Conservation (phyloP, 2,888 invertebrate species). For the Smittia sp. region DNA sequence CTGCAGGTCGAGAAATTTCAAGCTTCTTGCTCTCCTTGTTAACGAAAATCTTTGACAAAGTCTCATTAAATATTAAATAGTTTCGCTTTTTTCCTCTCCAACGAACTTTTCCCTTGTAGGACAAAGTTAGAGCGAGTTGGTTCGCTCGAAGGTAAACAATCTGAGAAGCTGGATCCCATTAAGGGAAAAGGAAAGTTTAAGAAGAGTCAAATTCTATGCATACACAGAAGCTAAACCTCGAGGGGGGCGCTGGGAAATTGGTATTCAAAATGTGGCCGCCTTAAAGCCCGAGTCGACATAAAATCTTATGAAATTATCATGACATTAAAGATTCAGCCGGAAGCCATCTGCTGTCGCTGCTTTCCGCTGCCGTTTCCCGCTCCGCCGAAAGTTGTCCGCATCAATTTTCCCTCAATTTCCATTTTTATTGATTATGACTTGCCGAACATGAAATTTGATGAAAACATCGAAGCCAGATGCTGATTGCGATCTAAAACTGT, state of each 20-base stretch:
- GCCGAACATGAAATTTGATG: conserved; percentile 31
- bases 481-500: conserved; percentile 23
- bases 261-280: not conserved
- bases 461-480: conserved; percentile 35
- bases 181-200: not conserved
- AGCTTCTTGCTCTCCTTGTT: not conserved
- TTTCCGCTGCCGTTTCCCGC: not conserved
- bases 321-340: conserved; percentile 11
- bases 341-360: conserved; percentile 11
- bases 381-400: conserved; percentile 26
- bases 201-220: not conserved
- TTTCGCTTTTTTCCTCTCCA: conserved; percentile 22
- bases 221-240: not conserved
- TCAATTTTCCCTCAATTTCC: conserved; percentile 31
- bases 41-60: conserved; percentile 30
- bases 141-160: conserved; percentile 10
- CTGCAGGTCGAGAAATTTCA: not conserved
- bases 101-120: conserved; percentile 20
- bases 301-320: conserved; percentile 4
- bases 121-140: not conserved
- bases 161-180: conserved; percentile 13
- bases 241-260: not conserved
- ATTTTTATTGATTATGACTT: conserved; percentile 41
- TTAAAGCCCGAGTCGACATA: not conserved
- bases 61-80: conserved; percentile 41